Base-by-base conservation (phyloP, 2,113 vertebrate genomes). In the Plectropomus leopardus region DNA sequence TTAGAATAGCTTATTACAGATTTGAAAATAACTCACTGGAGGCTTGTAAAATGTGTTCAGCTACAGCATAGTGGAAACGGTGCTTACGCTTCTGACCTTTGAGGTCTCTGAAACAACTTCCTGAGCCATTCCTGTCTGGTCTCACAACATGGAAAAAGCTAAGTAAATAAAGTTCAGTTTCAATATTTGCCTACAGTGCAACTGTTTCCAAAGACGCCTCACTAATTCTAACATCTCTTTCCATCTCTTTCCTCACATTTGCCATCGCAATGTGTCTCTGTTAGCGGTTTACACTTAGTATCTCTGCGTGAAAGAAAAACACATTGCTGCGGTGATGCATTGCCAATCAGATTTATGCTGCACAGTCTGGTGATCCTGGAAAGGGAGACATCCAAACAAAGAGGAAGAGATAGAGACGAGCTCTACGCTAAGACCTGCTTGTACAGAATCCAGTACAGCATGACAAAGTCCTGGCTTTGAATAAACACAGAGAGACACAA, bases 311-410 rank as follows among this genome's bases (percentile, higher is more conserved):
- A 89, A 85, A 74, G 72, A 84, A 78, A 83, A 86, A 85, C 78
- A 87, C 86, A 84, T 65, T 81, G 86, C 80, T 5, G 79, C 68
- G 83, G 84, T 69, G 76, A 87, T 86, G 85, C 85, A 84, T 74
- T 86, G 80, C 87, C 90, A 91, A 80, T 89, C 84, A 86, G 85
- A 89, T 90, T 89, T 84, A 86, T 88, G 86, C 82, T 82, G 80
- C 83, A 88, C 85, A 91, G 85, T 78, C 83, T 85, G 86, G 47
- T 76, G 57, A 88, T 84, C 74, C 70, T 85, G 68, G 70, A 86
- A 69, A 84, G 76, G 75, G 85, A 82, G 74, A 67, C 68, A 60
- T 26, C 69, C 81, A 86, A 79, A 89, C 53, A 82, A 82, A 89
- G 71, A 51, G 55, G 68, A 55, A 55, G 71, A 73, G 58, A 75